Conservation (phyloP, 2,797 vertebrate genomes). For the Melanotaenia nigrans region DNA sequence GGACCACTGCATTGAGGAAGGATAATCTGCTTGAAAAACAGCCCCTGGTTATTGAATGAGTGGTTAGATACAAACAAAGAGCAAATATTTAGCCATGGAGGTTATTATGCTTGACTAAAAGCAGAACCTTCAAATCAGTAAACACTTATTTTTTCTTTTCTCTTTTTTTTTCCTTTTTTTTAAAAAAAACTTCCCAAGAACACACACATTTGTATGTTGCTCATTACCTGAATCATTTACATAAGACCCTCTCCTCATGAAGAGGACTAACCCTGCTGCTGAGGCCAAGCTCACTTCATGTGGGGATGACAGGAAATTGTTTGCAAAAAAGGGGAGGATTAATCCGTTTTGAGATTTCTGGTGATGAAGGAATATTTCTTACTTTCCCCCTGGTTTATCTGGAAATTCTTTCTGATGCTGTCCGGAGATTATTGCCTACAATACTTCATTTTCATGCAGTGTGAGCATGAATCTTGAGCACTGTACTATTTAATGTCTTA, state of each 20-base stretch:
- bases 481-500: not conserved
- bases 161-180: not conserved
- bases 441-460: not conserved
- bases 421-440: no score
- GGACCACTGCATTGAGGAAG: slow-evolving; percentile 26
- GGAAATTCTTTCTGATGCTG: not conserved
- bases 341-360: not conserved
- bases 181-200: no score
- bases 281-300: not conserved
- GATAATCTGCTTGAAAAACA: slow-evolving; percentile 49
- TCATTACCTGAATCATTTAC: slow-evolving; percentile 9
- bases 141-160: slow-evolving; percentile 8
- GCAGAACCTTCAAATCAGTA: slow-evolving; percentile 16
- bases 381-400: not conserved
- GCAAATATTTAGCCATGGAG: slow-evolving; percentile 22
- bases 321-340: not conserved
- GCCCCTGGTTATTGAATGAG: slow-evolving; percentile 34
- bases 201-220: slow-evolving; percentile 2
- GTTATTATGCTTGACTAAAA: slow-evolving; percentile 38
- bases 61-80: slow-evolving; percentile 41
- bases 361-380: not conserved
- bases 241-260: slow-evolving; percentile 1
- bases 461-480: not conserved
- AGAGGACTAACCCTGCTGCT: not conserved
- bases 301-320: not conserved